Conservation (phyloP, 2,113 vertebrate species). For the Macheiramphus alcinus region DNA sequence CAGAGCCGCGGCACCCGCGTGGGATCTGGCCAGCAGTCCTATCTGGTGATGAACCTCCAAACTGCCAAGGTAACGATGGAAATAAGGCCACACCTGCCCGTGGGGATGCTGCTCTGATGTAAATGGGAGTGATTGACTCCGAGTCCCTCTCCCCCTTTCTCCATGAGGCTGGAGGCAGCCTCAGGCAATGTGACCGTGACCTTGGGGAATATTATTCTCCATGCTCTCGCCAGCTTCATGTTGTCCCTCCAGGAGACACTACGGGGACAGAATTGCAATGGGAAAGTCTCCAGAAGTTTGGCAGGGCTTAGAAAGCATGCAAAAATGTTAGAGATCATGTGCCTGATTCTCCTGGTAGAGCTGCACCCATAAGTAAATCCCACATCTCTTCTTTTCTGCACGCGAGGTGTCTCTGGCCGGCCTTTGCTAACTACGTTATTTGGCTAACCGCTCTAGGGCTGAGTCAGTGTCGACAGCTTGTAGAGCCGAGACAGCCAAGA, state of each 20-base stretch:
- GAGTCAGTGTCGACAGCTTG: background rate
- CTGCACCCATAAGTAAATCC: background rate
- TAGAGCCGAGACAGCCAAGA: background rate
- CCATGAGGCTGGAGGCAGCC: background rate
- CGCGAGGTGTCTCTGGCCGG: fast-evolving
- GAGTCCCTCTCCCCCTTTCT: background rate
- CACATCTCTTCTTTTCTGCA: background rate
- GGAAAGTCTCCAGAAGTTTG: background rate
- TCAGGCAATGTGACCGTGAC: background rate
- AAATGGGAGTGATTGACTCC: background rate
- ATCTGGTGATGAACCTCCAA: background rate
- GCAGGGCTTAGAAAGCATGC: background rate
- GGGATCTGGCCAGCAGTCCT: background rate
- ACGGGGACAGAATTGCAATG: fast-evolving
- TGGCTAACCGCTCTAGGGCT: background rate
- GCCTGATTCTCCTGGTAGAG: background rate
- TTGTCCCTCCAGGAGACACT: background rate
- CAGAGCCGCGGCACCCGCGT: fast-evolving
- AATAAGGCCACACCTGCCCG: background rate
- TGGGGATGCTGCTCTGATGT: background rate
- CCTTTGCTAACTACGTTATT: background rate
- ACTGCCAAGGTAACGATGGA: background rate
- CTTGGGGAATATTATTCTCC: background rate
- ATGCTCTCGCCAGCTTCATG: background rate
- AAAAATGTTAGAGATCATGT: background rate